Percentiles rank a stretch among this genome's conserved stretches.
Evolutionary conservation across 2,888 invertebrate species (phyloP).

Genomic region (Volucella inanis): DNA sequence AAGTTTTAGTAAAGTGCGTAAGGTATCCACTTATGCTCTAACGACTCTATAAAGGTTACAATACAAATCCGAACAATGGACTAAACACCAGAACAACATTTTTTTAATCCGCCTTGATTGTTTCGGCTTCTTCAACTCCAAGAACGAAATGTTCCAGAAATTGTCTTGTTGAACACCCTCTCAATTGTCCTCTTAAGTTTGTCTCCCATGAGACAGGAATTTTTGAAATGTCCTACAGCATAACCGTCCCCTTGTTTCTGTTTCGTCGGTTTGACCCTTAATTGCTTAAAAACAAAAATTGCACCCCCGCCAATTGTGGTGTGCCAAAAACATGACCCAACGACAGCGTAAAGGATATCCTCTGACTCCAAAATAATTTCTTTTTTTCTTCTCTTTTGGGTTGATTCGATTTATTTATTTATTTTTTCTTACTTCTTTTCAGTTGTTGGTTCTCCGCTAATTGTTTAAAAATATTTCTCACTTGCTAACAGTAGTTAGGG

Average conservation of each 20-base stretch:
- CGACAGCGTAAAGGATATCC: slow-evolving; percentile 41
- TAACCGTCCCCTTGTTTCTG: not conserved
- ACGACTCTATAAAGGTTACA: not conserved
- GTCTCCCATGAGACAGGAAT: slow-evolving; percentile 7
- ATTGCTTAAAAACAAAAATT: slow-evolving; percentile 34
- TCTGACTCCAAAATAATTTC: not conserved
- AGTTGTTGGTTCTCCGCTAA: slow-evolving; percentile 34
- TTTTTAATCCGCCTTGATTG: slow-evolving; percentile 68
- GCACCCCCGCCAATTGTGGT: slow-evolving; percentile 1
- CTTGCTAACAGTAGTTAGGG: slow-evolving; percentile 8
- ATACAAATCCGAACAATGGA: slow-evolving; percentile 6
- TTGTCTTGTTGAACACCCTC: slow-evolving; percentile 46
- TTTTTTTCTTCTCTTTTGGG: not conserved
- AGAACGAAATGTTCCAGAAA: slow-evolving; percentile 34
- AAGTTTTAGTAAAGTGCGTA: slow-evolving; percentile 20
- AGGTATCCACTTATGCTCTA: not conserved
- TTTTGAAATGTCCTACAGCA: slow-evolving; percentile 18
- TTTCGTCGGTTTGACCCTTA: slow-evolving; percentile 24
- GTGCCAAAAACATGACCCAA: slow-evolving; percentile 10
- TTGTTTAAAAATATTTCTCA: slow-evolving; percentile 62
- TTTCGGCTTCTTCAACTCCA: slow-evolving; percentile 22
- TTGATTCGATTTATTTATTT: slow-evolving; percentile 6
- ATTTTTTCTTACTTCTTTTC: not conserved
- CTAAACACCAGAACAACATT: not conserved
- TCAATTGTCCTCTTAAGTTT: slow-evolving; percentile 3